Conservation (phyloP, 2,888 invertebrate genomes). For the Pollenia angustigena region DNA sequence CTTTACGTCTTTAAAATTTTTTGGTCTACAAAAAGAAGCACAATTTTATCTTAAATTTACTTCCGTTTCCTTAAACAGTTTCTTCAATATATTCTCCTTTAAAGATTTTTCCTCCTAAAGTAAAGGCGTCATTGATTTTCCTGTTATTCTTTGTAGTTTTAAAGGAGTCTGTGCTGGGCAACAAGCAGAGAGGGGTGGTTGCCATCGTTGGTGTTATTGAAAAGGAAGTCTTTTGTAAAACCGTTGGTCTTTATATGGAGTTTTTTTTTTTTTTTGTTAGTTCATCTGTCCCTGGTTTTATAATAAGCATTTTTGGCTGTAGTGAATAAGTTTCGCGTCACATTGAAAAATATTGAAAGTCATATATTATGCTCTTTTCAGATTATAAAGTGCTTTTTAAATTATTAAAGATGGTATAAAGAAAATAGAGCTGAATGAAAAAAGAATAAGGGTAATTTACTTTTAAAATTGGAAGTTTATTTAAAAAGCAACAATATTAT, state of each 20-base stretch:
- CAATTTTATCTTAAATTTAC: constrained; percentile 22
- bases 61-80: constrained; percentile 44
- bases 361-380: constrained; percentile 63
- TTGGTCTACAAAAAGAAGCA: not conserved
- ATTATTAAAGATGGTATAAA: constrained; percentile 52
- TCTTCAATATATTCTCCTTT: not conserved
- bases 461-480: not conserved
- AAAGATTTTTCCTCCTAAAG: constrained; percentile 1
- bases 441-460: constrained; percentile 8
- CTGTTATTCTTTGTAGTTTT: constrained; percentile 17
- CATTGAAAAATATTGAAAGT: constrained; percentile 62
- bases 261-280: not conserved
- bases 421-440: not conserved
- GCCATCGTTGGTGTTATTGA: not conserved
- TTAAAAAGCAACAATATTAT: not conserved
- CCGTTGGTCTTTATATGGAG: constrained; percentile 13
- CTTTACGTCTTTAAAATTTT: constrained; percentile 7
- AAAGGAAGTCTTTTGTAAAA: constrained; percentile 44
- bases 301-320: not conserved
- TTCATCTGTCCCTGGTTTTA: not conserved
- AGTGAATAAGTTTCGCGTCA: constrained; percentile 42
- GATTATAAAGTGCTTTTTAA: constrained; percentile 66
- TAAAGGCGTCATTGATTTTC: constrained; percentile 63
- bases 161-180: not conserved
- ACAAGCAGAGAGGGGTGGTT: not conserved